Evolutionary conservation across 2,797 vertebrate genomes (phyloP), one percentile per base, ranked within the genome.

Genomic region (Helarctos malayanus): DNA sequence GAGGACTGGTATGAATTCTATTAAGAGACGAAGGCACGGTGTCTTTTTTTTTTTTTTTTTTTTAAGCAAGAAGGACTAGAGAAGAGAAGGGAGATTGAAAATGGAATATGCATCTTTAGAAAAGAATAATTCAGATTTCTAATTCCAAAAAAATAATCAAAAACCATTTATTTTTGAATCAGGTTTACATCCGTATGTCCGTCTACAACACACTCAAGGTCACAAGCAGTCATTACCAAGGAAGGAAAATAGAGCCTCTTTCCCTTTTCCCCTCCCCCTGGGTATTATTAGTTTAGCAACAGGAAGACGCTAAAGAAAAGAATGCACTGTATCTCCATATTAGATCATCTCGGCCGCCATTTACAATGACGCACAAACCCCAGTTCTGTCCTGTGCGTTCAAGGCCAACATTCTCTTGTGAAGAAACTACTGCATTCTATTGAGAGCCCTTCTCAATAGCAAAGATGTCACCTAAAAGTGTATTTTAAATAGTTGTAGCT

Each of bases 101-200:
- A 47, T 12, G 7, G 32, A 63, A 97, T 91, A 82, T 89, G 93
- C 94, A 68, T 92, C 54, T 97, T 89, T 97, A 84, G 87, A 2
- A 97, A 96, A 96, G 59, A 97, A 97, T 97, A 94, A 96, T 75
- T 98, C 88, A 92, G 15, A 49, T 0, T 95, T 69, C n/a, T 78
- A 81, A 12, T 75, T 95, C 1, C 47, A 89, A 88, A 89, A 84
- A 10, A 78, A 23, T 38, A 18, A n/a, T 45, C n/a, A 45, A 91
- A 59, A 11, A 49, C 79, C 61, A 35, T 35, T 15, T 81, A 65
- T 61, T 82, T 87, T 56, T n/a, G 47, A 49, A 23, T 92, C 11
- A 47, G 16, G 38, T 86, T 91, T 85, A 19, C 16, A 89, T 32
- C 19, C 35, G 4, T 32, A 1, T 80, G 3, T 0, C 38, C 32